These are phyloP conservation scores for Lingula anatina DNA, from an alignment of 2,888 invertebrate genomes.

Conservation along the genomic window DNA sequence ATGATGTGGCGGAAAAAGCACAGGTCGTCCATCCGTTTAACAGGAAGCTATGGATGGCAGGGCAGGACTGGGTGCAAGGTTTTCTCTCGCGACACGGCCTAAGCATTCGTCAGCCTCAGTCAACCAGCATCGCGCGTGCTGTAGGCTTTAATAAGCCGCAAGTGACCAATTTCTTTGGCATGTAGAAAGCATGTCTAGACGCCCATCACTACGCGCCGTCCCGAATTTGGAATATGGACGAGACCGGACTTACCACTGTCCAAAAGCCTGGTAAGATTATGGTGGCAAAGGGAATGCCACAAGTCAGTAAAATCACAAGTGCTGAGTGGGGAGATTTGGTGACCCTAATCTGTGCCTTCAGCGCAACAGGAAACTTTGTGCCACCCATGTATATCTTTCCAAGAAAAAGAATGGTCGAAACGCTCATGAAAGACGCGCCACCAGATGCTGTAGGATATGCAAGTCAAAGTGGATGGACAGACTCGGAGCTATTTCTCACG, in stretches of 20 bases:
- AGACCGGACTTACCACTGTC: conserved; percentile 13
- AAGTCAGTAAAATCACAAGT: no score
- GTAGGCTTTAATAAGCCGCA: conserved; percentile 12
- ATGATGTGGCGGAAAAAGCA: conserved; percentile 11
- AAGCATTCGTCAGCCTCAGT: conserved; percentile 10
- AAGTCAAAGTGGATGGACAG: conserved; percentile 35
- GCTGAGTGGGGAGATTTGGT: conserved; percentile 12
- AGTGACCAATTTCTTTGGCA: conserved; percentile 11
- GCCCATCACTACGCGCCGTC: neutral
- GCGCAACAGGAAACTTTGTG: conserved; percentile 15
- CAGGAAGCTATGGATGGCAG: conserved; percentile 11
- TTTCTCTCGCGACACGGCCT: conserved; percentile 13
- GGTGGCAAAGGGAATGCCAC: conserved; percentile 8
- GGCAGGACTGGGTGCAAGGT: conserved; percentile 14
- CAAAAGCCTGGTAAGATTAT: conserved; percentile 11
- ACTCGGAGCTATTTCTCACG: conserved; percentile 16
- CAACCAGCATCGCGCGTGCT: conserved; percentile 13
- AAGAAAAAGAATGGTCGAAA: conserved; percentile 29
- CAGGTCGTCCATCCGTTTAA: conserved; percentile 13
- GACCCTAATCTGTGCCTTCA: conserved; percentile 17
- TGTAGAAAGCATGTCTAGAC: conserved; percentile 2
- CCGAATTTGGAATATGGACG: conserved; percentile 14
- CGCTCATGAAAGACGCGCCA: conserved; percentile 31
- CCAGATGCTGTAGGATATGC: conserved; percentile 29
- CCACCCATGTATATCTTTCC: conserved; percentile 31